Conservation (phyloP, 2,797 vertebrate genomes). For the Vespertilio murinus region DNA sequence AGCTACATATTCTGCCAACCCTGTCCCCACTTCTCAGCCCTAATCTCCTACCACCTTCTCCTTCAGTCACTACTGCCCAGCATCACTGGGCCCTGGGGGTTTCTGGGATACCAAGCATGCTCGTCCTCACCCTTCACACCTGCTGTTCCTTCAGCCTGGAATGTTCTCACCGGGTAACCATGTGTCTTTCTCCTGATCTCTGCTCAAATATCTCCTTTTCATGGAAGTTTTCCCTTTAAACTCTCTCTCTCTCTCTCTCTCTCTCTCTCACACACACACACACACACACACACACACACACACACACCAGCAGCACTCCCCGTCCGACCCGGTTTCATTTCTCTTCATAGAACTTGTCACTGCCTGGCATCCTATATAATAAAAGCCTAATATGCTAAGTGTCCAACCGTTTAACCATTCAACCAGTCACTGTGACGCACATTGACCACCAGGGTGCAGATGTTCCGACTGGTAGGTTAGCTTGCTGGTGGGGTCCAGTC, state of each 20-base stretch:
- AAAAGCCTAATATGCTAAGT: too few relatives aligned
- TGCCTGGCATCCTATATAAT: neutral
- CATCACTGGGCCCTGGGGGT: fast-evolving
- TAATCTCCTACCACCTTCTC: neutral
- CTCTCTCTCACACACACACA: too few relatives aligned
- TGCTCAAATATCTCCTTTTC: neutral
- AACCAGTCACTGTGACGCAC: too few relatives aligned
- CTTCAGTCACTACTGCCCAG: neutral
- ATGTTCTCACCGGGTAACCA: neutral
- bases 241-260: too few relatives aligned
- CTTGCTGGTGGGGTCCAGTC: too few relatives aligned
- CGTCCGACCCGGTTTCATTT: neutral
- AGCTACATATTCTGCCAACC: neutral
- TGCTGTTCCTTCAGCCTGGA: neutral
- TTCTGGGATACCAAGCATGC: neutral
- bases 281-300: neutral
- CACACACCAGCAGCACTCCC: neutral
- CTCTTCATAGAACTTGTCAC: neutral
- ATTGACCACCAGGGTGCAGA: too few relatives aligned
- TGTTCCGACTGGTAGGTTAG: too few relatives aligned
- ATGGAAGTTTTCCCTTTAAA: neutral
- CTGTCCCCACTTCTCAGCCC: neutral
- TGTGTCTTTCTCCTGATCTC: neutral
- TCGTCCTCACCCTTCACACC: neutral
- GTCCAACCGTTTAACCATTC: too few relatives aligned